A percentile compares a stretch with the other conserved stretches of the same genome.
Evolutionary conservation across 2,888 invertebrate genomes (phyloP).

Genomic region (Falcaria lacertinaria): DNA sequence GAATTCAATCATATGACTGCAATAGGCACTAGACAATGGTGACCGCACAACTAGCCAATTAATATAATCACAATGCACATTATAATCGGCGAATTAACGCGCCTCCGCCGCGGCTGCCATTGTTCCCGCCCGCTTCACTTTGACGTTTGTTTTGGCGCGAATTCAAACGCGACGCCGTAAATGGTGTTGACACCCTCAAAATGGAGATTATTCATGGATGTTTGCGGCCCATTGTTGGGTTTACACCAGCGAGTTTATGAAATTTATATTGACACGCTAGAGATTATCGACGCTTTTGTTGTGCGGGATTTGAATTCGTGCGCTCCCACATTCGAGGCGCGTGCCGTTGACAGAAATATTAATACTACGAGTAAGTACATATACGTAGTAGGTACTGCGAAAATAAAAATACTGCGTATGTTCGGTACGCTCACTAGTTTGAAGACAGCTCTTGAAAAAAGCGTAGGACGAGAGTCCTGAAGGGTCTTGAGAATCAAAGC

Average conservation of each 20-base stretch:
- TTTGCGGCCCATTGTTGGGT: constrained; percentile 67
- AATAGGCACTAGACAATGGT: constrained; percentile 16
- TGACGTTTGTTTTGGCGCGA: constrained; percentile 70
- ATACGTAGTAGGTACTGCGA: neutral
- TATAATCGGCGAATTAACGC: constrained; percentile 54
- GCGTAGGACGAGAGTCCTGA: constrained; percentile 40
- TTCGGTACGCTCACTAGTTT: constrained; percentile 50
- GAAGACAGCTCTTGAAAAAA: constrained; percentile 52
- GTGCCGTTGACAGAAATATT: constrained; percentile 66
- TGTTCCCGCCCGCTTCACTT: constrained; percentile 47
- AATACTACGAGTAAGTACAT: constrained; percentile 47
- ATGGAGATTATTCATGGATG: constrained; percentile 76
- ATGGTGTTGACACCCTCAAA: constrained; percentile 74
- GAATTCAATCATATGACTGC: neutral
- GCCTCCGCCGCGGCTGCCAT: constrained; percentile 46
- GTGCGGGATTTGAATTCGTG: constrained; percentile 63
- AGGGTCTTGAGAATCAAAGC: constrained; percentile 56
- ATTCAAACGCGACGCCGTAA: constrained; percentile 47
- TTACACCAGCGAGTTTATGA: constrained; percentile 66
- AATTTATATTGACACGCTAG: constrained; percentile 73
- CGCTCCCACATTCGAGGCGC: constrained; percentile 48
- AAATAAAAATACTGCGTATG: constrained; percentile 20
- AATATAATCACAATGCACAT: constrained; percentile 55
- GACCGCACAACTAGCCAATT: constrained; percentile 47
- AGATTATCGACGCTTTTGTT: constrained; percentile 71